Evolutionary conservation across 2,113 vertebrate genomes (phyloP), one percentile per base, ranked within the genome.

Genomic region (Gnathonemus longibarbis): DNA sequence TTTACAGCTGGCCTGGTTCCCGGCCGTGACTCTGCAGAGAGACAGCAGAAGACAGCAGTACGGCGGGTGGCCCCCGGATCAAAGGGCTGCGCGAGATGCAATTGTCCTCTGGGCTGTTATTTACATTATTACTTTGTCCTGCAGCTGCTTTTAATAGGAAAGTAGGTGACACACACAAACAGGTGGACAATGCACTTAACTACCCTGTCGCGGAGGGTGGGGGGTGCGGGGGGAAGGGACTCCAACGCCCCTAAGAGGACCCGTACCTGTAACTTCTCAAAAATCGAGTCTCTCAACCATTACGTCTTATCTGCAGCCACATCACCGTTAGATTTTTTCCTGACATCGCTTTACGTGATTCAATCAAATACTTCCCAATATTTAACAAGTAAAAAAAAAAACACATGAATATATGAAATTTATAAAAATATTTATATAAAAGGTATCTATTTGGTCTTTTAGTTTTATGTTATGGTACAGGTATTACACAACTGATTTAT

Each of bases 1-100:
- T 88, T 74, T 89, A 90, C 90, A 86, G 74, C 90, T 91, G 84
- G 48, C n/a, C 45, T 48, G 45, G 0, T 15, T 17, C 56, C 66
- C 85, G 21, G 42, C 53, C 1, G 39, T 9, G 80, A 85, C 4
- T 24, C 48, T 17, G 11, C 58, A 46, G 70, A 19, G 66, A 27
- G 5, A 9, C n/a, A 5, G 27, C 85, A 39, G 27, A 46, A 70
- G 56, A 27, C 84, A 31, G 9, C 53, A n/a, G 9, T 58, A 39
- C 62, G 11, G 56, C 49, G 49, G 50, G 45, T 66, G 52, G 56
- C 45, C 84, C 6, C 27, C 10, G 15, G 24, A 53, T 90, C 56
- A 90, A 87, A 50, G 89, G 89, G 48, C 24, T 35, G 17, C 15
- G 27, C 15, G 46, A 74, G 21, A 53, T 35, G 62, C 56, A 50